phyloP scores from a whole-genome alignment of 1,140 invertebrate genomes.

The Pogonomyrmex californicus region DNA sequence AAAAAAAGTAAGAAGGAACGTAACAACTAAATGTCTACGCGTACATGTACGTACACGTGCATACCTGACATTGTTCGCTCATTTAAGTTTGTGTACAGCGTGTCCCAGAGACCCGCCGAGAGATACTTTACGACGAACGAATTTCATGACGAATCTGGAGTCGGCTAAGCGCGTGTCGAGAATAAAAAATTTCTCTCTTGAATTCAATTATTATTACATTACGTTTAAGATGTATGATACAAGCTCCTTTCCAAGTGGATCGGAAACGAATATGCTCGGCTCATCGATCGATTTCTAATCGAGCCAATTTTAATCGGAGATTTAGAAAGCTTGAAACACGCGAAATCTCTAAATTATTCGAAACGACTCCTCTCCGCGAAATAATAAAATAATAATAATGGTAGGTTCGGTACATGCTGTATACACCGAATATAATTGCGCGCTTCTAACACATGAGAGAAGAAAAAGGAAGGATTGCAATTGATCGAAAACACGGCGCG shows the following conservation, averaged over 20 bases:
- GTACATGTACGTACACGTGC: conserved; percentile 62
- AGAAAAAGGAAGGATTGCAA: not conserved
- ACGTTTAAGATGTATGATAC: not conserved
- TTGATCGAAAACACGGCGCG: conserved; percentile 14
- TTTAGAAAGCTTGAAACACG: not conserved
- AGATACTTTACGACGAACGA: conserved; percentile 12
- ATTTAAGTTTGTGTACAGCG: conserved; percentile 5
- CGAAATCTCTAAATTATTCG: conserved; percentile 4
- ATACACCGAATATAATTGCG: conserved; percentile 19
- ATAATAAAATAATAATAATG: not conserved
- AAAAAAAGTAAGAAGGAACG: not conserved
- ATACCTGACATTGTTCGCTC: conserved; percentile 42
- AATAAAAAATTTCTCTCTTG: not conserved
- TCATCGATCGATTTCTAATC: not conserved
- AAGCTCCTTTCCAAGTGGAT: not conserved
- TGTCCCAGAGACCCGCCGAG: conserved; percentile 20
- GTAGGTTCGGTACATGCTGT: not conserved
- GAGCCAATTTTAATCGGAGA: not conserved
- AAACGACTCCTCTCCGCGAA: not conserved
- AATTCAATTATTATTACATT: not conserved
- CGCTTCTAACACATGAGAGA: conserved; percentile 37
- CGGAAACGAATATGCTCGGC: not conserved
- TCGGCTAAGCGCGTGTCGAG: not conserved
- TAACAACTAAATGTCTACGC: conserved; percentile 61
- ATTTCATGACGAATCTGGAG: not conserved